phyloP scores from a whole-genome alignment of 2,888 invertebrate genomes.

The Clunio marinus region DNA sequence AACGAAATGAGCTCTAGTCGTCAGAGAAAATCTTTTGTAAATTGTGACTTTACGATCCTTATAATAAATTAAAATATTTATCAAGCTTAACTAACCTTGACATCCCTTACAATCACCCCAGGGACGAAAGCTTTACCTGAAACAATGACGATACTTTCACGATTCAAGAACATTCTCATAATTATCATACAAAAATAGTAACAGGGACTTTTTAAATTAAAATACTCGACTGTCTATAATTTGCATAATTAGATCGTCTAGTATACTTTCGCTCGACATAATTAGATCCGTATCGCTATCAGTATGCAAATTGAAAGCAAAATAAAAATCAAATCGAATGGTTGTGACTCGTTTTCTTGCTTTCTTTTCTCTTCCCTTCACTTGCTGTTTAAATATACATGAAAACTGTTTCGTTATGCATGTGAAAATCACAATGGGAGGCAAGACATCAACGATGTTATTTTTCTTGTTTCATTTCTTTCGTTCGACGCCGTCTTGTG shows the following conservation, averaged over 20 bases:
- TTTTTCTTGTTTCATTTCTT: neutral
- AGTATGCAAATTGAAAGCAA: slow-evolving; percentile 30
- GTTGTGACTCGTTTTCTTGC: neutral
- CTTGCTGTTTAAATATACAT: slow-evolving; percentile 9
- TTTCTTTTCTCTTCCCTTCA: neutral
- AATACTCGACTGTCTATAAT: slow-evolving; percentile 21
- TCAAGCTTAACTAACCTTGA: neutral
- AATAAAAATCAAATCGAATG: slow-evolving; percentile 34
- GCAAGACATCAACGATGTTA: slow-evolving; percentile 18
- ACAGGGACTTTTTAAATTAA: slow-evolving; percentile 29
- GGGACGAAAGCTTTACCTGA: no score
- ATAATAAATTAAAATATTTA: neutral
- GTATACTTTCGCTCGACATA: neutral
- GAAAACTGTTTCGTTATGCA: neutral
- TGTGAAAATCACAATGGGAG: neutral
- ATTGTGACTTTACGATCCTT: neutral
- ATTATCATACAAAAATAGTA: slow-evolving; percentile 27
- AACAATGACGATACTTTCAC: neutral
- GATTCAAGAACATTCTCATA: slow-evolving; percentile 13
- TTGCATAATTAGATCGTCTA: slow-evolving; percentile 29
- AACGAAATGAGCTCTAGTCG: no score
- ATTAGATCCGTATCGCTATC: slow-evolving; percentile 33
- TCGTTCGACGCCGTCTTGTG: no score
- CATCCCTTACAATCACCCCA: neutral
- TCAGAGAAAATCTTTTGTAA: neutral